Conservation (phyloP, 2,113 vertebrate genomes). For the Ammodytes dubius region DNA sequence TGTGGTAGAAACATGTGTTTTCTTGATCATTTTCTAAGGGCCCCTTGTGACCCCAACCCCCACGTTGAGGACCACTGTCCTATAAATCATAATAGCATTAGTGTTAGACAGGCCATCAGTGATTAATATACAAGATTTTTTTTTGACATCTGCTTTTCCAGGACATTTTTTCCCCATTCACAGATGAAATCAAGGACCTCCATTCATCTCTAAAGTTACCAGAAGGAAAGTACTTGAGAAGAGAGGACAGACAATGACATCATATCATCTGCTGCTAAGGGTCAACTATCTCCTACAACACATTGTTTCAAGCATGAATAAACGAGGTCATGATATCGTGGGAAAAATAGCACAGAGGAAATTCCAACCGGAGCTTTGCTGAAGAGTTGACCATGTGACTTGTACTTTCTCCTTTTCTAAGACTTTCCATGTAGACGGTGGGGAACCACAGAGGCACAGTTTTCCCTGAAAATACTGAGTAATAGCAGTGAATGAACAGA, state of each 20-base stretch:
- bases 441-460: slow-evolving; percentile 4
- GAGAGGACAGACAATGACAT: slow-evolving; percentile 8
- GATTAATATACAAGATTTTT: neutral
- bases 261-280: slow-evolving; percentile 1
- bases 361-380: slow-evolving; percentile 57
- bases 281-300: neutral
- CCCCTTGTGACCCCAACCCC: neutral
- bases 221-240: neutral
- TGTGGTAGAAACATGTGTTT: neutral
- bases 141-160: neutral
- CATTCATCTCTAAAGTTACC: neutral
- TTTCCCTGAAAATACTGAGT: slow-evolving; percentile 67
- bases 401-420: slow-evolving; percentile 21
- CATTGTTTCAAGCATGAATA: slow-evolving; percentile 19
- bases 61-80: neutral
- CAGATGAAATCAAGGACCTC: neutral
- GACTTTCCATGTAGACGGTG: slow-evolving; percentile 30
- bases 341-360: slow-evolving; percentile 64
- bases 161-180: neutral
- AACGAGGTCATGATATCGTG: slow-evolving; percentile 50
- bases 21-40: neutral
- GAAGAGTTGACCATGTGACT: slow-evolving; percentile 37
- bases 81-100: neutral
- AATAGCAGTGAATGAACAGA: slow-evolving; percentile 46
- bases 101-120: too few species aligned